phyloP scores from a whole-genome alignment of 2,797 vertebrate species.

The Lepus townsendii region DNA sequence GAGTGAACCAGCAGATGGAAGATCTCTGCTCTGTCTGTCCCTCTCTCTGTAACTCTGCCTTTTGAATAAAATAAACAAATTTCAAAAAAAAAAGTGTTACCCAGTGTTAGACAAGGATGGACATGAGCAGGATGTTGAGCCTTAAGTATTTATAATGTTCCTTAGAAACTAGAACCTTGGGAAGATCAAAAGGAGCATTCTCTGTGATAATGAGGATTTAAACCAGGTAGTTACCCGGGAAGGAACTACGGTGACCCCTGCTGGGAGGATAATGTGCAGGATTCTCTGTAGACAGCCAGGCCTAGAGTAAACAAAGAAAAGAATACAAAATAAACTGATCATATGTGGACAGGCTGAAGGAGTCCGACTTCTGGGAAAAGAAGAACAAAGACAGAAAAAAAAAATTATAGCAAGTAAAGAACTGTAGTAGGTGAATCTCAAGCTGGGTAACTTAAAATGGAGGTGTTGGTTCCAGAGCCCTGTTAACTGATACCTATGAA shows the following conservation, averaged over 20 bases:
- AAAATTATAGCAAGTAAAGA: background rate
- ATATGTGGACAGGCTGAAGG: background rate
- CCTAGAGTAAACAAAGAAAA: background rate
- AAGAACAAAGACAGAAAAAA: background rate
- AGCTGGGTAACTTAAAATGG: background rate
- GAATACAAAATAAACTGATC: background rate
- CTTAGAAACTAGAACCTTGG: background rate
- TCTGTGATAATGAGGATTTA: background rate
- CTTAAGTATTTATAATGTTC: background rate
- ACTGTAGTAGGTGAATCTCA: background rate
- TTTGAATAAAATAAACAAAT: background rate
- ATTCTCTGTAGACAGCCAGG: background rate
- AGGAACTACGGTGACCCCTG: slow-evolving; percentile 75
- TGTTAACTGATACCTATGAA: background rate
- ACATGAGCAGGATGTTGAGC: background rate
- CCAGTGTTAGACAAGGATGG: background rate
- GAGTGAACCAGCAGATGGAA: too few relatives aligned
- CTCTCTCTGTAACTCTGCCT: too few relatives aligned
- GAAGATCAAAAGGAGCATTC: background rate
- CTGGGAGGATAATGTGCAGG: background rate
- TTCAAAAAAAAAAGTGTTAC: background rate
- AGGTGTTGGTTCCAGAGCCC: background rate
- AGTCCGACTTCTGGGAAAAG: slow-evolving; percentile 19
- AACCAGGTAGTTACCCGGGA: background rate
- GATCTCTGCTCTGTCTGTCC: too few relatives aligned